A percentile compares a stretch with the other conserved stretches of the same genome.
Evolutionary conservation across 2,888 invertebrate genomes (phyloP).

Genomic region (Cylloceria caligata): DNA sequence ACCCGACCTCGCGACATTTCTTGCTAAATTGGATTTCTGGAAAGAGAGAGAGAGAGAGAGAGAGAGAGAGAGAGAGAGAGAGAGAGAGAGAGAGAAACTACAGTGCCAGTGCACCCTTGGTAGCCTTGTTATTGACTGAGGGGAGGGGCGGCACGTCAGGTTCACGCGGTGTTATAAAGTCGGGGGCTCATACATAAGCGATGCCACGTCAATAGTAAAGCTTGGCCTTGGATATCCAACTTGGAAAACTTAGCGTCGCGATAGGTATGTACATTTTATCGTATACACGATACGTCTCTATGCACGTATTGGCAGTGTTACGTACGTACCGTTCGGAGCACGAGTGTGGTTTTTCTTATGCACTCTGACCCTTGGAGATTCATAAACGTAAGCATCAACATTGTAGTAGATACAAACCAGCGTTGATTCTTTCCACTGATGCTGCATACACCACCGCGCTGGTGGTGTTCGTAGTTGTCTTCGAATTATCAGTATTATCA

Average conservation of each 20-base stretch:
- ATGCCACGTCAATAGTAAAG: slow-evolving; percentile 75
- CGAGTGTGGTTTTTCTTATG: slow-evolving; percentile 34
- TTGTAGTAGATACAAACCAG: background rate
- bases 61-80: background rate
- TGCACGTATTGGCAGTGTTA: slow-evolving; percentile 12
- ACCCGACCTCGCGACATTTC: slow-evolving; percentile 47
- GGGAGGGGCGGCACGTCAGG: slow-evolving; percentile 47
- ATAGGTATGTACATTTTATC: slow-evolving; percentile 30
- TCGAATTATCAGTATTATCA: slow-evolving; percentile 28
- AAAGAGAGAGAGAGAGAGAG: slow-evolving; percentile 4
- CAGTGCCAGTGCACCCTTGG: slow-evolving; percentile 57
- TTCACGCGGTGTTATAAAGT: slow-evolving; percentile 71
- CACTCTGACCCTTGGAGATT: slow-evolving; percentile 26
- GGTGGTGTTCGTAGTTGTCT: background rate
- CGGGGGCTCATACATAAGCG: slow-evolving; percentile 78
- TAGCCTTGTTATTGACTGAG: slow-evolving; percentile 68
- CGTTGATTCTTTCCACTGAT: background rate
- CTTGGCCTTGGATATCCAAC: slow-evolving; percentile 72
- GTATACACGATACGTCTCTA: background rate
- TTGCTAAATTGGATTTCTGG: slow-evolving; percentile 67
- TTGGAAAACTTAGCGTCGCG: slow-evolving; percentile 70
- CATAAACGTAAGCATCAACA: slow-evolving; percentile 7
- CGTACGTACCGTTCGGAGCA: slow-evolving; percentile 18
- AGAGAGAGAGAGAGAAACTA: background rate
- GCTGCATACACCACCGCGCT: background rate